These are phyloP conservation scores for Drosophila navojoa DNA, from an alignment of 1,140 invertebrate genomes.

Conservation along the genomic window DNA sequence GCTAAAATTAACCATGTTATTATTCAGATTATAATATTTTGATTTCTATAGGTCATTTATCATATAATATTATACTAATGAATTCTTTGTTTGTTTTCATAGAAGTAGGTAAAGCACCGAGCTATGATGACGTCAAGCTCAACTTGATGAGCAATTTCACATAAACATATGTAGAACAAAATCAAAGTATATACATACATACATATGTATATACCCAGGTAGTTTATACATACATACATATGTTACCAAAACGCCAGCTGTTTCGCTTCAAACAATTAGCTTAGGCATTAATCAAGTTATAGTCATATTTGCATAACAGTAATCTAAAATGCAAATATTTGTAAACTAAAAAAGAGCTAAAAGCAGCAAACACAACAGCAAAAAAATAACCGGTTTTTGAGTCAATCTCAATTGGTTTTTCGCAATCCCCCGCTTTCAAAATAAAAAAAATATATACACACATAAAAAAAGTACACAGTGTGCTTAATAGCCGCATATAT, in stretches of 20 bases:
- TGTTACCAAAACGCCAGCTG: not conserved
- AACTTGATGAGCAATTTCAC: conserved; percentile 4
- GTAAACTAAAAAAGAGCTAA: conserved; percentile 24
- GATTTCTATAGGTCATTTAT: not conserved
- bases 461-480: conserved; percentile 15
- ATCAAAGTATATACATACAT: not conserved
- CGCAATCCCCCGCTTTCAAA: conserved; percentile 52
- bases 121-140: conserved; percentile 49
- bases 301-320: conserved; percentile 61
- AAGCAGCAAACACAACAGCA: conserved; percentile 26
- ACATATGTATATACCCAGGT: not conserved
- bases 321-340: conserved; percentile 63
- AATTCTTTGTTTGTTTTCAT: not conserved
- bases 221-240: not conserved
- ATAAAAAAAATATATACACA: conserved; percentile 43
- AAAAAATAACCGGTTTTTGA: conserved; percentile 60
- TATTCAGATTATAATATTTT: too few species aligned
- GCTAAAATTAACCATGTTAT: too few species aligned
- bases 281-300: conserved; percentile 33
- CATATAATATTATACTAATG: too few species aligned
- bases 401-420: conserved; percentile 49
- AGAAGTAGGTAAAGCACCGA: conserved; percentile 39
- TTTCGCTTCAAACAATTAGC: conserved; percentile 42
- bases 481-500: conserved; percentile 8
- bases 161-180: not conserved